These are phyloP conservation scores for Anas capensis DNA, from an alignment of 2,797 vertebrate species.

Conservation along the genomic window DNA sequence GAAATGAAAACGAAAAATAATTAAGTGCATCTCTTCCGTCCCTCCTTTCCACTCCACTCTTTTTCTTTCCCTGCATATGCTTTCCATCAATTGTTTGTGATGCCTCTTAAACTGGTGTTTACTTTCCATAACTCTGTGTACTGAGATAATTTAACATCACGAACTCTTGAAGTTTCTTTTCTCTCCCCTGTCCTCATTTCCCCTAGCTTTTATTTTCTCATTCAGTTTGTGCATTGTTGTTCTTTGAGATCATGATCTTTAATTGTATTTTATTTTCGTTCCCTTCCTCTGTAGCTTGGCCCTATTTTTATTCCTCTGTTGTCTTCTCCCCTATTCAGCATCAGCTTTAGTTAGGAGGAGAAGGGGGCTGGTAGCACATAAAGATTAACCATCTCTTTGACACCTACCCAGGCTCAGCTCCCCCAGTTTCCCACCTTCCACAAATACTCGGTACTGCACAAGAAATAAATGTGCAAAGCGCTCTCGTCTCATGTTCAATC, in stretches of 20 bases:
- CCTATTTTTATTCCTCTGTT: neutral
- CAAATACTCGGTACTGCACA: neutral
- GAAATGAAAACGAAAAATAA: conserved; percentile 9
- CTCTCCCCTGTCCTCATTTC: neutral
- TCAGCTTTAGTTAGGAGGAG: neutral
- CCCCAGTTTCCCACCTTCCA: neutral
- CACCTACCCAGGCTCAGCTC: neutral
- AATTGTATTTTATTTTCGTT: conserved; percentile 27
- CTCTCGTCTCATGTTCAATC: neutral
- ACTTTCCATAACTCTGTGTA: neutral
- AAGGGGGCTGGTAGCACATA: neutral
- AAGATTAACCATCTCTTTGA: conserved; percentile 13
- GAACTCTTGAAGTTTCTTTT: neutral
- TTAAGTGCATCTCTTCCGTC: neutral
- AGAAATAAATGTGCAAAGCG: neutral
- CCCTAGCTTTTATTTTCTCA: conserved; percentile 19
- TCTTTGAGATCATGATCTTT: conserved; percentile 4
- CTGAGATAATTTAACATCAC: neutral
- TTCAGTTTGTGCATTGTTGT: neutral
- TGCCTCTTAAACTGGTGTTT: conserved; percentile 25
- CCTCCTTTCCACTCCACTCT: neutral
- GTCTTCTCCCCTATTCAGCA: neutral
- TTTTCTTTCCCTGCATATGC: neutral
- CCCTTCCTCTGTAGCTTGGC: neutral
- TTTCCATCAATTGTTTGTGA: conserved; percentile 13